Percentiles rank a stretch among this genome's conserved stretches.
phyloP scores from a whole-genome alignment of 2,113 vertebrate genomes.

The Marmota monax region DNA sequence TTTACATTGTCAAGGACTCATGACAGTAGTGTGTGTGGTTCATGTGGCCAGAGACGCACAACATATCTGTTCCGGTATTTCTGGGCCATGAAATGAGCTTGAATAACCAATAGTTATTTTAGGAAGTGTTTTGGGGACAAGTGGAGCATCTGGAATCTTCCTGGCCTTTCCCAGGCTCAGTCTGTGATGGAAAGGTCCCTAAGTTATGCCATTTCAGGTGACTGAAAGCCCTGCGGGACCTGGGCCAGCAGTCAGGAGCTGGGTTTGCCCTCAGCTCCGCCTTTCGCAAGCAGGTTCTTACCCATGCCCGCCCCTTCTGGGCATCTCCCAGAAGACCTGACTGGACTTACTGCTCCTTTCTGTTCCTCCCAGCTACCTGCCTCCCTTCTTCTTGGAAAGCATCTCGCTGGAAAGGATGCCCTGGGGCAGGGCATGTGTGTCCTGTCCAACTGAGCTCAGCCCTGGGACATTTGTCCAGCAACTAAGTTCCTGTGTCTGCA shows the following conservation, averaged over 20 bases:
- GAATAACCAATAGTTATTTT: background rate
- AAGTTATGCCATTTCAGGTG: background rate
- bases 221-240: background rate
- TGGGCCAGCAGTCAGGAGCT: no score
- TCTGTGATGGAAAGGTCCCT: background rate
- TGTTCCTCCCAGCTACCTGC: background rate
- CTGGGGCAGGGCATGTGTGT: background rate
- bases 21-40: background rate
- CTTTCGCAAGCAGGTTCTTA: background rate
- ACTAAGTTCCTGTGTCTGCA: slow-evolving; percentile 11
- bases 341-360: background rate
- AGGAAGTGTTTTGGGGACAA: background rate
- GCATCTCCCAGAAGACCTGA: background rate
- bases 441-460: background rate
- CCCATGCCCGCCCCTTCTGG: background rate
- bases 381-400: slow-evolving; percentile 72
- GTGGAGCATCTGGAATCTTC: slow-evolving; percentile 19
- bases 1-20: background rate
- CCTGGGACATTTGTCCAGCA: slow-evolving; percentile 76
- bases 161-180: background rate
- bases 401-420: slow-evolving; percentile 58
- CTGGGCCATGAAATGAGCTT: slow-evolving; percentile 5
- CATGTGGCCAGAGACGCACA: background rate
- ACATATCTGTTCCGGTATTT: background rate
- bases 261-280: background rate